Evolutionary conservation across 2,888 invertebrate species (phyloP).

Genomic region (Apodemia duryi): DNA sequence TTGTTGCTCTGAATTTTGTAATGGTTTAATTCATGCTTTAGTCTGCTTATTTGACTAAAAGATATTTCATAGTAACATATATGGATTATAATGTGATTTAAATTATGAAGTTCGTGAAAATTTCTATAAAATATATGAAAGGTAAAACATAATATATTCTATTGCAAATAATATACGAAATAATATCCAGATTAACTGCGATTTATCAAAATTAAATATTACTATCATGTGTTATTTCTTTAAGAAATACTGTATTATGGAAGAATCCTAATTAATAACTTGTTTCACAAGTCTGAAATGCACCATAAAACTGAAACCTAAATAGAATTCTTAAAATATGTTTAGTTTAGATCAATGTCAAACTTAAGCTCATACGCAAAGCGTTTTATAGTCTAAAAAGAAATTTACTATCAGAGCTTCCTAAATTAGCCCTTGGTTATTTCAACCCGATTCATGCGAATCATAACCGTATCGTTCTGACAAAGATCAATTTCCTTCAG

Average conservation of each 20-base stretch:
- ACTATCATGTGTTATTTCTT: background rate
- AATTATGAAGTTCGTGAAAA: background rate
- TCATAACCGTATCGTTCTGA: too few relatives aligned
- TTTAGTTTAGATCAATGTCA: background rate
- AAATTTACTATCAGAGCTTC: too few relatives aligned
- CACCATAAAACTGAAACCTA: background rate
- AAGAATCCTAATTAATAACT: too few relatives aligned
- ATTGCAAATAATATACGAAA: background rate
- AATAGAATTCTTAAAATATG: background rate
- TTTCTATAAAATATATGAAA: background rate
- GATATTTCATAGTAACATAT: conserved; percentile 9
- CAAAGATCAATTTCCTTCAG: too few relatives aligned
- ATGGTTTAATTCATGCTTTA: conserved; percentile 69
- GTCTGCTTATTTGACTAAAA: conserved; percentile 77
- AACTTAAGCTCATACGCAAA: background rate
- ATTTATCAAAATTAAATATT: too few relatives aligned
- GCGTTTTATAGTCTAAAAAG: background rate
- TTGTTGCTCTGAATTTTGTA: conserved; percentile 72
- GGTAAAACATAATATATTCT: background rate
- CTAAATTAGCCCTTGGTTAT: too few relatives aligned
- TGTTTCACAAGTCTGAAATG: background rate
- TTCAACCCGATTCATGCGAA: too few relatives aligned
- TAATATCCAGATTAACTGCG: too few relatives aligned
- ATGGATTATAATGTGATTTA: conserved; percentile 1
- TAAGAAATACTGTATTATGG: background rate